A percentile compares a stretch with the other conserved stretches of the same genome.
Evolutionary conservation across 2,113 vertebrate genomes (phyloP).

Genomic region (Cynopterus brachyotis): DNA sequence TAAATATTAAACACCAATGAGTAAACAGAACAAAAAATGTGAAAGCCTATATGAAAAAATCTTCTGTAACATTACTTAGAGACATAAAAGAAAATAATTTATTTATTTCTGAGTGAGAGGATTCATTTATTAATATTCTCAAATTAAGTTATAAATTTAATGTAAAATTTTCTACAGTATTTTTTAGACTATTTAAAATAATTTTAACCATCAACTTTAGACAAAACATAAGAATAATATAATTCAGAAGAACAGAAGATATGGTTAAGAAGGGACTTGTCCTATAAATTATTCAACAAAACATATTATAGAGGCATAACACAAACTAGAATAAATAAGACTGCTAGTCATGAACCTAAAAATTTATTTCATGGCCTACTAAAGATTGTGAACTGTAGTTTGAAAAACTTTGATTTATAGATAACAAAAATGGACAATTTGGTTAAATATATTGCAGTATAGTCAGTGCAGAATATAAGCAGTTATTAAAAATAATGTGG

Average conservation of each 20-base stretch:
- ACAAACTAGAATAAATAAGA: background rate
- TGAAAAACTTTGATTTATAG: conserved; percentile 27
- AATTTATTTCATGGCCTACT: background rate
- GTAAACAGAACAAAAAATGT: background rate
- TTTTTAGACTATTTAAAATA: conserved; percentile 30
- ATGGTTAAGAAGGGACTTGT: background rate
- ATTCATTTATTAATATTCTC: background rate
- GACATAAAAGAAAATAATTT: background rate
- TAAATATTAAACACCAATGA: conserved; percentile 2
- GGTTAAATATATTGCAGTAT: background rate
- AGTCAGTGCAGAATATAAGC: background rate
- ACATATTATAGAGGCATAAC: background rate
- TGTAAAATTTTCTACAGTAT: background rate
- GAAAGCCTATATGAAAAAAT: background rate
- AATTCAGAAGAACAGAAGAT: background rate
- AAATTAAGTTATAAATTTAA: conserved; percentile 26
- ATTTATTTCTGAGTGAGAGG: conserved; percentile 24
- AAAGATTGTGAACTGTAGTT: background rate
- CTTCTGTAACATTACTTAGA: background rate
- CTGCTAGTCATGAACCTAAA: background rate
- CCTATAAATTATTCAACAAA: background rate
- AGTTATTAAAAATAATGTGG: conserved; percentile 11
- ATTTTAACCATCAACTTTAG: background rate
- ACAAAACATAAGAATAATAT: background rate
- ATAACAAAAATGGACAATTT: conserved; percentile 4